phyloP scores from a whole-genome alignment of 2,113 vertebrate genomes.

The Apteryx owenii region DNA sequence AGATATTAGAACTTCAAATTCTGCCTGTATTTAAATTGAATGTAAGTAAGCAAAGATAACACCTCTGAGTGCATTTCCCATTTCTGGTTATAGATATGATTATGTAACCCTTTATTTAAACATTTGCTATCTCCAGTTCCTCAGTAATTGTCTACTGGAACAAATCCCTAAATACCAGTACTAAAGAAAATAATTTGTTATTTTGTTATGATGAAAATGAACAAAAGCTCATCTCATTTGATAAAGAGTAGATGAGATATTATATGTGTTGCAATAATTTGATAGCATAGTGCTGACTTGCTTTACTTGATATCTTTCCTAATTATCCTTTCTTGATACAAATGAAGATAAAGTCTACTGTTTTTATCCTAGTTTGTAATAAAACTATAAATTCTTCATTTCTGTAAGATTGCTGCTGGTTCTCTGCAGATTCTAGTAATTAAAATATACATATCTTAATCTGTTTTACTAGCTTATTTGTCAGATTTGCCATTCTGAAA shows the following conservation, averaged over 20 bases:
- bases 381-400: slow-evolving; percentile 27
- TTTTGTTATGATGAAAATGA: not conserved
- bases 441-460: not conserved
- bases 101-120: not conserved
- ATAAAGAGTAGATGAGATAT: not conserved
- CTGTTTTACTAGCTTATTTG: not conserved
- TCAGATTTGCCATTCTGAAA: not conserved
- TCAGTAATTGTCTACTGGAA: not conserved
- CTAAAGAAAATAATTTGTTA: not conserved
- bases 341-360: slow-evolving; percentile 48
- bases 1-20: not conserved
- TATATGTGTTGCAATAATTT: slow-evolving; percentile 41
- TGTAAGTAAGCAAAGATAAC: not conserved
- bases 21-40: not conserved
- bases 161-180: not conserved
- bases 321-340: slow-evolving; percentile 41
- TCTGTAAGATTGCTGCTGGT: not conserved
- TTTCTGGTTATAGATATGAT: not conserved
- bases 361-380: slow-evolving; percentile 23
- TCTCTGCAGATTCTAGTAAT: not conserved
- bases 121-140: not conserved
- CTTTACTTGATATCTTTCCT: slow-evolving; percentile 24
- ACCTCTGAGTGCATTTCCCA: not conserved
- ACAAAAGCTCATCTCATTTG: not conserved
- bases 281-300: not conserved